These are phyloP conservation scores for Tortricodes alternella DNA, from an alignment of 2,888 invertebrate species.

Conservation along the genomic window DNA sequence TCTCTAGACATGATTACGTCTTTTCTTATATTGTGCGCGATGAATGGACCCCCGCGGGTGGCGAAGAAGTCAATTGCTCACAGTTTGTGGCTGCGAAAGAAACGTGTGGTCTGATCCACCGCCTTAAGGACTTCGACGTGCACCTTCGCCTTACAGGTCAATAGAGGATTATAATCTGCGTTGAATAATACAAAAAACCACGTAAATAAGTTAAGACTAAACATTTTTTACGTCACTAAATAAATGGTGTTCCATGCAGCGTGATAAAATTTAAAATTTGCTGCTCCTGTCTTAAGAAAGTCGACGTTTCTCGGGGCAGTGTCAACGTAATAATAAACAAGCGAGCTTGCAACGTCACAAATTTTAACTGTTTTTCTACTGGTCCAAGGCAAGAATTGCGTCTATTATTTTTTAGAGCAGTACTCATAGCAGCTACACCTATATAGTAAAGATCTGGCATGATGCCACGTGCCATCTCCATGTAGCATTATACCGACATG, in stretches of 20 bases:
- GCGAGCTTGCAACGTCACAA: slow-evolving; percentile 5
- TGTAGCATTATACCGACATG: no score
- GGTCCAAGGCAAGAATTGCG: slow-evolving; percentile 6
- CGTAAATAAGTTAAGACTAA: no score
- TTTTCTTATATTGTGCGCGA: slow-evolving; percentile 73
- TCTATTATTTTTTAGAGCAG: no score
- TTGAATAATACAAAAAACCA: no score
- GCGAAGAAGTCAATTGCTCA: slow-evolving; percentile 65
- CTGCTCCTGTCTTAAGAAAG: no score
- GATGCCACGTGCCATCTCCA: slow-evolving; percentile 7
- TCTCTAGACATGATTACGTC: slow-evolving; percentile 72
- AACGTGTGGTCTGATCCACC: slow-evolving; percentile 38
- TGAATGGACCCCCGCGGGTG: slow-evolving; percentile 61
- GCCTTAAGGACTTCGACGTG: slow-evolving; percentile 8
- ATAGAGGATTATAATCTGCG: no score
- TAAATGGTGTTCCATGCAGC: no score
- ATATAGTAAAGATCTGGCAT: slow-evolving; percentile 18
- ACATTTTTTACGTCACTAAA: no score
- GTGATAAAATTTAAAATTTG: no score
- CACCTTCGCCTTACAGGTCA: no score
- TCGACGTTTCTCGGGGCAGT: neutral
- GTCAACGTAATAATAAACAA: neutral
- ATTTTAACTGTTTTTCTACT: slow-evolving; percentile 7
- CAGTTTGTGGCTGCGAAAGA: slow-evolving; percentile 54
- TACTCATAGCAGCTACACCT: no score